Base-by-base conservation (phyloP, 1,140 invertebrate genomes). In the Drosophila pandora region DNA sequence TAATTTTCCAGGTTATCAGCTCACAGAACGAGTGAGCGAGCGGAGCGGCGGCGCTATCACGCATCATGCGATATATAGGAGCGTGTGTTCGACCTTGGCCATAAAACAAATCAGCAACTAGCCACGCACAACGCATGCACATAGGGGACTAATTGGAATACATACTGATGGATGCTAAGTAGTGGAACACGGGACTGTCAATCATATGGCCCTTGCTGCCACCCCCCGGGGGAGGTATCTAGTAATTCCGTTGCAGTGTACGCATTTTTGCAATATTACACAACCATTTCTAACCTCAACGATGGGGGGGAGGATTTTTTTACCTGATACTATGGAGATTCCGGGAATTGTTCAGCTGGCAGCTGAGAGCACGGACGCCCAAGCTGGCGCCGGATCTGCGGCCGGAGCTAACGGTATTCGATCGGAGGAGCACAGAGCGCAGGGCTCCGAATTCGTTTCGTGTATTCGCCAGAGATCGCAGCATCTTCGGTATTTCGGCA, bases 391-490 rank as follows among this genome's bases (percentile, higher is more conserved):
- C n/a, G n/a, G 50, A 54, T 56, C 57, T 65, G 48, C 67, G 56
- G 41, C 39, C 1, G 28, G 47, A 61, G 55, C 75, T 37, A 61
- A 68, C 6, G 60, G 43, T 39, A 63, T 54, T 34, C 48, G 76
- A 75, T 25, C 75, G 54, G 22, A 79, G 58, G 25, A 75, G 52
- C 30, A 84, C 47, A 8, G 80, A 58, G 21, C 83, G 83, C 48
- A 88, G n/a, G 28, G 79, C 79, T 52, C 52, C 63, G 3, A 88
- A 23, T 70, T 88, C 94, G 84, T 94, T 95, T 93, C 94, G 94
- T 91, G 94, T 90, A 74, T 94, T 90, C 84, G 93, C 91, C 90
- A 94, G 93, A 82, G 94, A 95, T 92, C 94, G 93, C 92, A 94
- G 92, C 94, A 95, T 95, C 91, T 62, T 76, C 17, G 17, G 7